A percentile compares a stretch with the other conserved stretches of the same genome.
Conservation (phyloP, 1,140 invertebrate species). For the Drosophila bocki region DNA sequence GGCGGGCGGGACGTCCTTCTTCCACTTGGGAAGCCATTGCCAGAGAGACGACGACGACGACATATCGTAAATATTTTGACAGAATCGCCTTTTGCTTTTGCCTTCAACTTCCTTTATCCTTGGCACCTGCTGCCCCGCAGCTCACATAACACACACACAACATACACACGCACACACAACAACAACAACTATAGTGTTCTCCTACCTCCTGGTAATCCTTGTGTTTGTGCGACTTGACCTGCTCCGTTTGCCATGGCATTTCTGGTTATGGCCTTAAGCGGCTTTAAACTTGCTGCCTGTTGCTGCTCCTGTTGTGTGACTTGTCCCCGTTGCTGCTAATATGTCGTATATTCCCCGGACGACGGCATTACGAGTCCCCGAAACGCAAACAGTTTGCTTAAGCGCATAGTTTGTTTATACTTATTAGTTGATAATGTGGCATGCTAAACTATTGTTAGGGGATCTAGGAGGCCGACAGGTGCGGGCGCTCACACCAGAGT, state of each 20-base stretch:
- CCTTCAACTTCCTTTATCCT: slow-evolving; percentile 46
- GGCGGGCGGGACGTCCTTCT: slow-evolving; percentile 37
- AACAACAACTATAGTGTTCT: slow-evolving; percentile 22
- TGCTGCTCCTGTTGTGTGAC: slow-evolving; percentile 56
- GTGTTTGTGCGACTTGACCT: slow-evolving; percentile 80
- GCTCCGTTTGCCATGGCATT: slow-evolving; percentile 77
- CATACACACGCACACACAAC: neutral
- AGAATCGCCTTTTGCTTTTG: slow-evolving; percentile 80
- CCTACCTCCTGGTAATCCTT: slow-evolving; percentile 70
- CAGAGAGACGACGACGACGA: slow-evolving; percentile 47
- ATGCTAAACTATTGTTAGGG: slow-evolving; percentile 14
- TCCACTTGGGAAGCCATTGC: slow-evolving; percentile 68
- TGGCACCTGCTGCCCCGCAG: slow-evolving; percentile 54
- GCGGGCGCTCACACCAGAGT: neutral
- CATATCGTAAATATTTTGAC: slow-evolving; percentile 83
- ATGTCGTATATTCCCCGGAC: slow-evolving; percentile 38
- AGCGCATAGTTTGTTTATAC: slow-evolving; percentile 76
- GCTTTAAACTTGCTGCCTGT: slow-evolving; percentile 79
- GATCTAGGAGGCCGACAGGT: slow-evolving; percentile 13
- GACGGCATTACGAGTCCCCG: slow-evolving; percentile 17
- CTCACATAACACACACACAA: slow-evolving; percentile 1
- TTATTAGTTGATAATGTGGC: slow-evolving; percentile 76
- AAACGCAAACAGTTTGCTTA: slow-evolving; percentile 65
- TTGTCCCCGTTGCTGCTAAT: slow-evolving; percentile 44
- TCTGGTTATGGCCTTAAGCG: slow-evolving; percentile 77